Percentiles rank a stretch among this genome's conserved stretches.
These are phyloP conservation scores for Agrypnia vestita DNA, from an alignment of 1,140 invertebrate species.

Conservation along the genomic window DNA sequence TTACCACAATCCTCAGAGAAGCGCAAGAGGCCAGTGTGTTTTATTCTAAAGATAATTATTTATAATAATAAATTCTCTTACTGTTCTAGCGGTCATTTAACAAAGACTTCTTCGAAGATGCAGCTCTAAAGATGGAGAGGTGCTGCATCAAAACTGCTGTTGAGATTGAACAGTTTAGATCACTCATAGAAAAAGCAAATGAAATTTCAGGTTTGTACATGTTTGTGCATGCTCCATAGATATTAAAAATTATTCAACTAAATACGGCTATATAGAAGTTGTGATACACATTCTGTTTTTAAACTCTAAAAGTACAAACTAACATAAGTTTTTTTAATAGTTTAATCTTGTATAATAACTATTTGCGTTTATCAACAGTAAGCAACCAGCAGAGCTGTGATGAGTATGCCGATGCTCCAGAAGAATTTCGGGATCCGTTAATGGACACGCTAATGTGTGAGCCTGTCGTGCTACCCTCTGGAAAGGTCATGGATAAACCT, in stretches of 20 bases:
- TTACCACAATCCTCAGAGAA: no score
- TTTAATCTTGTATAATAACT: no score
- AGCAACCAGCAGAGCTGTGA: constrained; percentile 91
- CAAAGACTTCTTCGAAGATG: constrained; percentile 93
- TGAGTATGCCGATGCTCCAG: constrained; percentile 96
- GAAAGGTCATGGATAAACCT: constrained; percentile 95
- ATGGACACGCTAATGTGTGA: constrained; percentile 99
- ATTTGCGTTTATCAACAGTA: constrained; percentile 67
- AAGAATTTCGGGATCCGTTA: constrained; percentile 97
- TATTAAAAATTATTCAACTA: neutral
- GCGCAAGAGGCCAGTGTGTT: no score
- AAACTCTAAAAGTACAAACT: no score
- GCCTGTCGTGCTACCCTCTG: constrained; percentile 94
- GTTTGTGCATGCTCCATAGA: neutral
- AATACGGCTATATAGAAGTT: neutral
- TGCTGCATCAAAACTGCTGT: constrained; percentile 86
- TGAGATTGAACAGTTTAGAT: constrained; percentile 89
- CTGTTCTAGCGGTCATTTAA: constrained; percentile 90
- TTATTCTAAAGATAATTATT: neutral
- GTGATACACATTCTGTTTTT: no score
- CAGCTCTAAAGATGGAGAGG: constrained; percentile 85
- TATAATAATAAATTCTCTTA: constrained; percentile 38
- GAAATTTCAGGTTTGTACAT: constrained; percentile 75
- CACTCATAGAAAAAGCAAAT: constrained; percentile 86
- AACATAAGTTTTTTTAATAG: no score